phyloP scores from a whole-genome alignment of 1,140 invertebrate genomes.

The Saccostrea echinata region DNA sequence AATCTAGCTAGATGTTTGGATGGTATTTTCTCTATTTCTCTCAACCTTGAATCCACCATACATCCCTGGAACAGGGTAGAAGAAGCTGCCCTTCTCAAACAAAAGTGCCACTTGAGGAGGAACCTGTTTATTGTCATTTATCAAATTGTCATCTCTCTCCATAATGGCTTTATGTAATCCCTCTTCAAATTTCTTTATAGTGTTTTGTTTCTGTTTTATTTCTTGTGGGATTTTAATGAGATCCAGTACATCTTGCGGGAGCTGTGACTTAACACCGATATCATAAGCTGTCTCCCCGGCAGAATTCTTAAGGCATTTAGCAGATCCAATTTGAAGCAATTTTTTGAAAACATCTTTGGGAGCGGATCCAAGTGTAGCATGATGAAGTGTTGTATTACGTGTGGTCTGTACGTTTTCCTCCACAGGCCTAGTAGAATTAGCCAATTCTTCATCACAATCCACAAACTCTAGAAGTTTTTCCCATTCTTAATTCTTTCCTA shows the following conservation, averaged over 20 bases:
- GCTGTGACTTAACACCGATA: conserved; percentile 16
- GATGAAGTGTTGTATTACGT: conserved; percentile 37
- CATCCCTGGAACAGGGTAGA: not conserved
- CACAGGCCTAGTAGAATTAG: conserved; percentile 10
- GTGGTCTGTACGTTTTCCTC: not conserved
- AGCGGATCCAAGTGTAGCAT: conserved; percentile 36
- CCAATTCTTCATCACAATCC: not conserved
- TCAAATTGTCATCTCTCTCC: conserved; percentile 7
- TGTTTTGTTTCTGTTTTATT: not conserved
- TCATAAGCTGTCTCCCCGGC: conserved; percentile 41
- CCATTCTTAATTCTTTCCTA: conserved; percentile 11
- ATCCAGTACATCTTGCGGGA: not conserved
- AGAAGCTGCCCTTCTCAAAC: conserved; percentile 18
- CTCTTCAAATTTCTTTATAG: conserved; percentile 13
- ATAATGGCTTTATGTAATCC: conserved; percentile 27
- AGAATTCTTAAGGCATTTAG: conserved; percentile 40
- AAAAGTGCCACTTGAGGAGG: conserved; percentile 26
- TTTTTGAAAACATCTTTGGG: conserved; percentile 18
- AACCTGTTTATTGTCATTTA: not conserved
- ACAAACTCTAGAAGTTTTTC: conserved; percentile 12
- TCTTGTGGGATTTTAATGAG: conserved; percentile 28
- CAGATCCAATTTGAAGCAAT: conserved; percentile 23
- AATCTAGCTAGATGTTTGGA: not conserved
- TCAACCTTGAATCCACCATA: conserved; percentile 29
- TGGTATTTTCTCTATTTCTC: not conserved